Conservation (phyloP, 2,113 vertebrate species). For the Trichomycterus rosablanca region DNA sequence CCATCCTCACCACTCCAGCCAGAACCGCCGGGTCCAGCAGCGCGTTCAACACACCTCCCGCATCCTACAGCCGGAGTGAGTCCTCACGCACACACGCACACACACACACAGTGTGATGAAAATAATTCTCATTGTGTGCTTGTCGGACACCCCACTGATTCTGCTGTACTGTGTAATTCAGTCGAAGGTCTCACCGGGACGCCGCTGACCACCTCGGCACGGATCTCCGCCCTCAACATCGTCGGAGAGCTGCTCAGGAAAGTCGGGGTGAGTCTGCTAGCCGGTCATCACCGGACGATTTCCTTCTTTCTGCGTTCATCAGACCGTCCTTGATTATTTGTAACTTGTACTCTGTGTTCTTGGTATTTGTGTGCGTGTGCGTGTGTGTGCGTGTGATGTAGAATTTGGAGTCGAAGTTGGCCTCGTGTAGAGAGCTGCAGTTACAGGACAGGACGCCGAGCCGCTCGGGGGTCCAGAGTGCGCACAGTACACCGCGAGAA, state of each 20-base stretch:
- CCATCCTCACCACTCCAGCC: conserved; percentile 68
- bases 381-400: too few species aligned
- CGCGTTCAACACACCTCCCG: conserved; percentile 66
- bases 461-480: conserved; percentile 56
- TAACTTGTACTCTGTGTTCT: too few species aligned
- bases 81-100: background rate
- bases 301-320: too few species aligned
- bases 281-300: too few species aligned
- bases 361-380: background rate
- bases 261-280: conserved; percentile 82
- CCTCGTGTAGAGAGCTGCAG: conserved; percentile 87
- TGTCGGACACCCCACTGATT: too few species aligned
- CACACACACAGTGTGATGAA: too few species aligned
- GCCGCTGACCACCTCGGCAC: conserved; percentile 88
- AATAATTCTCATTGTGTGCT: background rate
- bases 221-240: conserved; percentile 95
- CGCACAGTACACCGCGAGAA: conserved; percentile 67
- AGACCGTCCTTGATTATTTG: too few species aligned
- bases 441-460: conserved; percentile 79
- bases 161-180: conserved; percentile 40
- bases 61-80: conserved; percentile 72
- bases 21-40: conserved; percentile 54
- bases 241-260: conserved; percentile 93
- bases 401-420: conserved; percentile 95
- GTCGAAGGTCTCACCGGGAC: conserved; percentile 77